Base-by-base conservation (phyloP, 2,888 invertebrate genomes). In the Cremastinae sp. region DNA sequence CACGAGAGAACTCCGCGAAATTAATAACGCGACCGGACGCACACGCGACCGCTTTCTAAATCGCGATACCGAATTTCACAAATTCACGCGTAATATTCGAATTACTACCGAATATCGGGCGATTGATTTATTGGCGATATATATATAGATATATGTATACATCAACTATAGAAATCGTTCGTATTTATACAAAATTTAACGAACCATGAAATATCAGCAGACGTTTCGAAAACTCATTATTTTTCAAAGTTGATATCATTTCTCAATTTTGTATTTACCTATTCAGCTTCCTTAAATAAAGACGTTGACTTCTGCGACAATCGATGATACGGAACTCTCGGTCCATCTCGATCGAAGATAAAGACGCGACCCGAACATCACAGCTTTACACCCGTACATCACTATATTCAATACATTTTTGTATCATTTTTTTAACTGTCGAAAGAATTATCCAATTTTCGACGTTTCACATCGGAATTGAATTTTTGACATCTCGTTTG, bases 251-350 rank as follows among this genome's bases (percentile, higher is more conserved):
- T 2, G 5, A 3, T 35, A 39, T n/a, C 10, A 14, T 18, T 5
- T 7, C 5, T 18, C 8, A 2, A 10, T 28, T 0, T 9, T 10
- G 35, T 58, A 74, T 65, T 77, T 74, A 77, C 76, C 76, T 77
- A 70, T 53, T 65, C 73, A 39, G 65, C 76, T 73, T 74, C 73
- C 53, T 65, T 61, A 70, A 70, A 45, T 49, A 55, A 61, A 61
- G 45, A 75, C 22, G 72, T 47, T 35, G 72, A 72, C 43, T 56
- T 71, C 22, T 35, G 51, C 56, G 41, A 66, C 49, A 41, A n/a
- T 20, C 20, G 58, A 35, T 45, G 68, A 16, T 47, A 45, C 37
- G 47, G 37, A 65, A 47, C 55, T 61, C 55, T 41, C 41, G 35
- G 65, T 65, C 56, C 53, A 37, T 10, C 74, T 55, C 55, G 69